A percentile compares a stretch with the other conserved stretches of the same genome.
phyloP scores from a whole-genome alignment of 2,888 invertebrate species.

The Caenorhabditis sulstoni region DNA sequence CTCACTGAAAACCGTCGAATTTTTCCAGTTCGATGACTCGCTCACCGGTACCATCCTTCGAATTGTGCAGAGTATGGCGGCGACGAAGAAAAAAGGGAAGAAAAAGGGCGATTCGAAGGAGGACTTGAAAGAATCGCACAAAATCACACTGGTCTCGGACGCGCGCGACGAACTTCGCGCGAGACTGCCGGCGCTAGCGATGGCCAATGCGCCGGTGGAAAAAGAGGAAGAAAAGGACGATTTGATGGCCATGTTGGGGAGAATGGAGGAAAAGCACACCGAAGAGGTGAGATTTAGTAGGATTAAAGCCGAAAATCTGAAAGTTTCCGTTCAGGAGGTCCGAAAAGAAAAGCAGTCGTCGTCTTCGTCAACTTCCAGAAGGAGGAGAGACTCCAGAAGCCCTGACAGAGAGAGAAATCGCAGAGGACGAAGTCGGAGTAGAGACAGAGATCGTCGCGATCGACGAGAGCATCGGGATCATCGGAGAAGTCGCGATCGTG shows the following conservation, averaged over 20 bases:
- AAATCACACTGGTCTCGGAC: conserved; percentile 77
- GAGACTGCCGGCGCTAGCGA: conserved; percentile 81
- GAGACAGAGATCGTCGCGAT: conserved; percentile 53
- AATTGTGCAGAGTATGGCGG: conserved; percentile 92
- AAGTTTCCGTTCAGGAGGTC: no score
- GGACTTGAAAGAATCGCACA: conserved; percentile 68
- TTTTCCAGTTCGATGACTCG: conserved; percentile 86
- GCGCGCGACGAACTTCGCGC: conserved; percentile 79
- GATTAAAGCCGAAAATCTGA: no score
- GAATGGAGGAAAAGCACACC: conserved; percentile 79
- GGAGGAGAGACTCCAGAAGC: conserved; percentile 2
- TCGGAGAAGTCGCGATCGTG: background rate
- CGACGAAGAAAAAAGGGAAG: conserved; percentile 70
- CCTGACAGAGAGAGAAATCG: conserved; percentile 19
- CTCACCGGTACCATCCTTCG: conserved; percentile 93
- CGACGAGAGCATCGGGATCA: background rate
- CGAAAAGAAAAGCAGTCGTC: conserved; percentile 1
- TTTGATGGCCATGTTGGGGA: conserved; percentile 82
- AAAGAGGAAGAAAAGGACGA: conserved; percentile 71
- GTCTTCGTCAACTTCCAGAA: background rate
- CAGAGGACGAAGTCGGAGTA: conserved; percentile 51
- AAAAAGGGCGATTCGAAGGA: conserved; percentile 79
- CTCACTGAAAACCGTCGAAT: background rate
- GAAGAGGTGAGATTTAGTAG: conserved; percentile 54
- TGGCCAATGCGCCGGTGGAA: conserved; percentile 82